Percentiles rank a stretch among this genome's conserved stretches.
These are phyloP conservation scores for Desoria tigrina DNA, from an alignment of 2,888 invertebrate species.

Conservation along the genomic window DNA sequence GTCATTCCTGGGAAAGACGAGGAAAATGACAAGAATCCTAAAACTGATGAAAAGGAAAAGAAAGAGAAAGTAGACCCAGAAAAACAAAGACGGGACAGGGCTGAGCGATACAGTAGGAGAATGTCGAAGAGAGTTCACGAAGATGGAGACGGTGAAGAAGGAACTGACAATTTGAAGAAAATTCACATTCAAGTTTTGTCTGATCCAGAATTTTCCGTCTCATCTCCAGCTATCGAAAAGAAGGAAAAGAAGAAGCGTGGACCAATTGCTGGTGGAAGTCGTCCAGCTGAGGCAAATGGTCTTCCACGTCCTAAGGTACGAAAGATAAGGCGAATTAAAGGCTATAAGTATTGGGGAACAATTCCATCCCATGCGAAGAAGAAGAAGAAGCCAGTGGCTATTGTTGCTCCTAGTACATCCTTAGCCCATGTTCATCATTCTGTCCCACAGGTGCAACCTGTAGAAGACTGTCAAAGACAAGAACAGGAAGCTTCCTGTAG, in stretches of 20 bases:
- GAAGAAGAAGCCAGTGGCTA: slow-evolving; percentile 53
- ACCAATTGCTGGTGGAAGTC: not conserved
- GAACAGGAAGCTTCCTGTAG: not conserved
- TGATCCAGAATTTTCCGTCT: not conserved
- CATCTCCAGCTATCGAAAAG: not conserved
- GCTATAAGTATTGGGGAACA: slow-evolving; percentile 53
- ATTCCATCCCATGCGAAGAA: slow-evolving; percentile 52
- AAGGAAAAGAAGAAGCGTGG: slow-evolving; percentile 3
- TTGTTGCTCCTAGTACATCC: slow-evolving; percentile 51
- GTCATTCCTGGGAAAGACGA: slow-evolving; percentile 15
- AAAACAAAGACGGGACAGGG: slow-evolving; percentile 55
- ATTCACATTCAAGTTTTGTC: slow-evolving; percentile 14
- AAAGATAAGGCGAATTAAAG: slow-evolving; percentile 49
- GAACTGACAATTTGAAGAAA: slow-evolving; percentile 34
- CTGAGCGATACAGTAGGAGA: slow-evolving; percentile 50
- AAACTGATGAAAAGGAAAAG: slow-evolving; percentile 44
- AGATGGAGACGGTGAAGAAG: slow-evolving; percentile 49
- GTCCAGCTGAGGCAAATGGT: not conserved
- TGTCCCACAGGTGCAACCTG: not conserved
- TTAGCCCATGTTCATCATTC: slow-evolving; percentile 20
- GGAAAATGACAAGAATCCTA: not conserved
- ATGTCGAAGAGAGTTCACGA: slow-evolving; percentile 43
- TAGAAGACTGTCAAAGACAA: not conserved
- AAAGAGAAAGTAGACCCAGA: slow-evolving; percentile 54
- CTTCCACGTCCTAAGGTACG: slow-evolving; percentile 29